Evolutionary conservation across 2,797 vertebrate species (phyloP).

Genomic region (Platalea minor): DNA sequence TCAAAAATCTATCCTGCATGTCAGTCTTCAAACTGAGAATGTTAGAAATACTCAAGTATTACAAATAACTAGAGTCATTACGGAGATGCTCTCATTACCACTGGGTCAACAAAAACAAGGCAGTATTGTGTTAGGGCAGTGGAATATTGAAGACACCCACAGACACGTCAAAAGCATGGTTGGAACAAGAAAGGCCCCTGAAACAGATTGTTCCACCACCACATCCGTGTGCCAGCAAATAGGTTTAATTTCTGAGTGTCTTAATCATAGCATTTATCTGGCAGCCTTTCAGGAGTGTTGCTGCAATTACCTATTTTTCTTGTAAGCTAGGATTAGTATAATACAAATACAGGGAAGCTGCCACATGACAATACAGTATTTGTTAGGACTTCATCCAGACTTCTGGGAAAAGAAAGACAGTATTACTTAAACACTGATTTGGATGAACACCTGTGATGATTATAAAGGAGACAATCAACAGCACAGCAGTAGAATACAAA

Average conservation of each 20-base stretch:
- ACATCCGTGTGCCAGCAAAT: conserved; percentile 46
- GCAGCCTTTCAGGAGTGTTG: conserved; percentile 69
- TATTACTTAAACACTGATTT: conserved; percentile 36
- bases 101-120: neutral
- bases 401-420: conserved; percentile 45
- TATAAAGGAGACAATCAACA: neutral
- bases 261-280: conserved; percentile 63
- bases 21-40: neutral
- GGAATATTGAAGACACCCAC: neutral
- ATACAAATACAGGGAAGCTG: conserved; percentile 68
- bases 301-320: conserved; percentile 67
- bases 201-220: conserved; percentile 13
- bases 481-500: neutral
- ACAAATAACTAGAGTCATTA: neutral
- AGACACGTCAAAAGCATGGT: neutral
- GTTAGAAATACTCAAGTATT: neutral
- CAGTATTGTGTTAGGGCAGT: neutral
- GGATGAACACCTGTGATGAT: neutral
- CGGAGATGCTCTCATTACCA: fast-evolving
- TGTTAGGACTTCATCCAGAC: conserved; percentile 66
- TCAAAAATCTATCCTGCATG: neutral
- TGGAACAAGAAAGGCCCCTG: neutral
- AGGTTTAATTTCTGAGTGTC: conserved; percentile 49
- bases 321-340: conserved; percentile 70
- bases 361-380: conserved; percentile 53